Evolutionary conservation across 2,797 vertebrate species (phyloP).

Genomic region (Eulemur coronatus): DNA sequence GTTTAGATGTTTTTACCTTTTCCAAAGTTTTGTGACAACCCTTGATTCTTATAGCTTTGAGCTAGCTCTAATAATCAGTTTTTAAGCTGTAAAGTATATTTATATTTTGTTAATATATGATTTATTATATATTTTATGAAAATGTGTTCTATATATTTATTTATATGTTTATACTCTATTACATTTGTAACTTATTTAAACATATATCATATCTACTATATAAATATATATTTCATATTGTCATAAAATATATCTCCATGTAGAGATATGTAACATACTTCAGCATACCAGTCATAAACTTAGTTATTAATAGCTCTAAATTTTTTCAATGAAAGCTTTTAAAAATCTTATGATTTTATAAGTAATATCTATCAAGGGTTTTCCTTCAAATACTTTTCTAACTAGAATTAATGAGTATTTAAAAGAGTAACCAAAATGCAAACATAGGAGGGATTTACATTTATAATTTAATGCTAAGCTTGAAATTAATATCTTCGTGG

Average conservation of each 20-base stretch:
- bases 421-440: conserved; percentile 12
- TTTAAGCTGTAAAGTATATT: conserved; percentile 10
- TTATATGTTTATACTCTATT: neutral
- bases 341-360: conserved; percentile 20
- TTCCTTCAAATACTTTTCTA: neutral
- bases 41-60: neutral
- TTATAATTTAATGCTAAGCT: conserved; percentile 32
- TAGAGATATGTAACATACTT: neutral
- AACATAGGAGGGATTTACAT: neutral
- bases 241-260: neutral
- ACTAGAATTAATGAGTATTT: conserved; percentile 13
- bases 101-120: neutral
- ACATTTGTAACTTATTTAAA: neutral
- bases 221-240: neutral
- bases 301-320: conserved; percentile 26
- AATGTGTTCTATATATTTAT: neutral
- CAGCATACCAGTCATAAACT: neutral
- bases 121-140: neutral
- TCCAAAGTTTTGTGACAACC: neutral
- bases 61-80: neutral
- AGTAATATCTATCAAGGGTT: neutral
- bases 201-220: neutral
- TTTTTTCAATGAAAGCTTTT: conserved; percentile 53
- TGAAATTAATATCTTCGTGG: conserved; percentile 32
- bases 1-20: neutral